Evolutionary conservation across 2,888 invertebrate genomes (phyloP), one percentile per base, ranked within the genome.

Genomic region (Sericinus montela): DNA sequence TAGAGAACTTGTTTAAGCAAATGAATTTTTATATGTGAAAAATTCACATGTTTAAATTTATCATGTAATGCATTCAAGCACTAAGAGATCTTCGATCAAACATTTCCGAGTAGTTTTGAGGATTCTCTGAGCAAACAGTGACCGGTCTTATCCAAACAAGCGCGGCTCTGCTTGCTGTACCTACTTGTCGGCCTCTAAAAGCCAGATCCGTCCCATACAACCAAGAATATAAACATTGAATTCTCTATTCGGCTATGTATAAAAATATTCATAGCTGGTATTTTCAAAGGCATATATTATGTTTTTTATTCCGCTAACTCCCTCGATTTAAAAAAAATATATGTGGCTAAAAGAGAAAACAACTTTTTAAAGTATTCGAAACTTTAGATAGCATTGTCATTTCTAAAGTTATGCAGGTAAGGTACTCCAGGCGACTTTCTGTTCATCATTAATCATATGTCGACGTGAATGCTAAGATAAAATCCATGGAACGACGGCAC

Each of bases 91-190:
- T 63, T 66, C 66, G 75, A 69, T 72, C 67, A 80, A 80, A 83
- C 80, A 81, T 83, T 77, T 83, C 80, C 64, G 72, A 83, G 82
- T 79, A 76, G 72, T 78, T 74, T 82, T 67, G 75, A 80, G 74
- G 73, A 78, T 76, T 72, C 75, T 69, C 69, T 66, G 68, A 69
- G 75, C 76, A 87, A 88, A 88, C 73, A 88, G 71, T 75, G 87
- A 86, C 85, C 86, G 85, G 84, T 85, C 70, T 75, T 83, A 73
- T 71, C 63, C 76, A 86, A 84, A 87, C 76, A 87, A 68, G 72
- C 72, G 65, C 70, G 56, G 57, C 65, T 64, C 59, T 62, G 58
- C 67, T 29, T 11, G 46, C 40, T 16, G 39, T 44, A 30, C 34
- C 41, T 34, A 49, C 48, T 67, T 67, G 69, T 65, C 74, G 72